Conservation (phyloP, 2,113 vertebrate species). For the Plecotus auritus region DNA sequence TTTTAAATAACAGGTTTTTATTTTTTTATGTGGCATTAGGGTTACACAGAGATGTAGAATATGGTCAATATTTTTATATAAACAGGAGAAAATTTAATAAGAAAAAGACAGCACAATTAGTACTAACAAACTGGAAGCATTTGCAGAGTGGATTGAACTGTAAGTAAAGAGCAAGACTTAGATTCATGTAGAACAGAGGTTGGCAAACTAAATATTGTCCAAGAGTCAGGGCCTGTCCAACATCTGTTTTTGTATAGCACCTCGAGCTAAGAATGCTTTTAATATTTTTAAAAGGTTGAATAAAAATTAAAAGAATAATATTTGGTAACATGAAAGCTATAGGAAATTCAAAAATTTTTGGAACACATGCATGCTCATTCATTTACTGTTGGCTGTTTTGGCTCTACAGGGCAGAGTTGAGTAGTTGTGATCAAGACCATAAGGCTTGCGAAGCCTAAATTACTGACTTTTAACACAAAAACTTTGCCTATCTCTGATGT, state of each 20-base stretch:
- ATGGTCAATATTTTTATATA: not conserved
- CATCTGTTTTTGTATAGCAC: not conserved
- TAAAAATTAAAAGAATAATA: not conserved
- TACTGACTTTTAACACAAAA: not conserved
- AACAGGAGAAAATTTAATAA: not conserved
- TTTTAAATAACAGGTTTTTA: not conserved
- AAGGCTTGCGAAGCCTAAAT: not conserved
- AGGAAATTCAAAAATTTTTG: not conserved
- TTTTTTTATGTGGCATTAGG: not conserved
- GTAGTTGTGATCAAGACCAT: not conserved
- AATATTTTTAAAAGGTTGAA: not conserved
- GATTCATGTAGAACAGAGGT: not conserved
- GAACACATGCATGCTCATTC: not conserved
- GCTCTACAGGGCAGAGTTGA: not conserved
- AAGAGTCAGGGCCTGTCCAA: no score
- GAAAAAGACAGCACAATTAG: not conserved
- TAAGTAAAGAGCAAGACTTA: not conserved
- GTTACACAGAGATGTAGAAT: not conserved
- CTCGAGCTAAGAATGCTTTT: not conserved
- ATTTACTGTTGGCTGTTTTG: not conserved
- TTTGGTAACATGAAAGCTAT: not conserved
- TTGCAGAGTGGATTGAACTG: not conserved
- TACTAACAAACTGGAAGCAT: not conserved
- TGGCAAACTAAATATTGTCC: not conserved
- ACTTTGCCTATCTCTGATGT: not conserved